phyloP scores from a whole-genome alignment of 2,797 vertebrate species.

The Monodelphis domestica region DNA sequence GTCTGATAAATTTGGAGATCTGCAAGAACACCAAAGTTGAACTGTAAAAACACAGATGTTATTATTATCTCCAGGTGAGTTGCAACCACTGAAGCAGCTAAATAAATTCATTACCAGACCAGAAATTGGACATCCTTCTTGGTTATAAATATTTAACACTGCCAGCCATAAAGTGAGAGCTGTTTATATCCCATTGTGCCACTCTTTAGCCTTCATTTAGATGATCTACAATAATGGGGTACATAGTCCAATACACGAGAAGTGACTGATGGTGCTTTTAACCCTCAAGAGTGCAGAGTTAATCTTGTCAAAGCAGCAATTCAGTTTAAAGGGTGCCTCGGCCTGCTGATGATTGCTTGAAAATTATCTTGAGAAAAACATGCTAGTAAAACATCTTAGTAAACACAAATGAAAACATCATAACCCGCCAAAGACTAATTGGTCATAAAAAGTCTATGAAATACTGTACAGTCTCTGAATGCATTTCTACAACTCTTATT shows the following conservation, averaged over 20 bases:
- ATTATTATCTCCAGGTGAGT: conserved; percentile 35
- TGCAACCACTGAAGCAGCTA: conserved; percentile 25
- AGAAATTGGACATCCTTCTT: conserved; percentile 7
- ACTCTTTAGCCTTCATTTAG: conserved; percentile 41
- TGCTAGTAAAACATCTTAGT: conserved; percentile 41
- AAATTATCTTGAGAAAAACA: conserved; percentile 59
- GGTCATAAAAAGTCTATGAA: conserved; percentile 61
- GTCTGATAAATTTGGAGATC: neutral
- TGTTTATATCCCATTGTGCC: conserved; percentile 38
- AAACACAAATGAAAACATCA: conserved; percentile 57
- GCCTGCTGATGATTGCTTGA: conserved; percentile 48
- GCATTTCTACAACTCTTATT: conserved; percentile 45
- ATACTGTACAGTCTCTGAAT: conserved; percentile 48
- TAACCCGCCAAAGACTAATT: conserved; percentile 55
- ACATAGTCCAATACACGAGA: conserved; percentile 49
- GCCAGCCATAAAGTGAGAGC: neutral
- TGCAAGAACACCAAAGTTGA: conserved; percentile 27
- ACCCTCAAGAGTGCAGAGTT: conserved; percentile 59
- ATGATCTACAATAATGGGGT: conserved; percentile 41
- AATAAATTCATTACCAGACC: conserved; percentile 62
- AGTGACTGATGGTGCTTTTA: conserved; percentile 70
- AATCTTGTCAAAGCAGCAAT: conserved; percentile 62
- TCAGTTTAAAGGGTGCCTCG: conserved; percentile 57
- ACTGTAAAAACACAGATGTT: neutral
- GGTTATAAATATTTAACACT: conserved; percentile 25